Evolutionary conservation across 2,888 invertebrate species (phyloP).

Genomic region (Falcaria lacertinaria): DNA sequence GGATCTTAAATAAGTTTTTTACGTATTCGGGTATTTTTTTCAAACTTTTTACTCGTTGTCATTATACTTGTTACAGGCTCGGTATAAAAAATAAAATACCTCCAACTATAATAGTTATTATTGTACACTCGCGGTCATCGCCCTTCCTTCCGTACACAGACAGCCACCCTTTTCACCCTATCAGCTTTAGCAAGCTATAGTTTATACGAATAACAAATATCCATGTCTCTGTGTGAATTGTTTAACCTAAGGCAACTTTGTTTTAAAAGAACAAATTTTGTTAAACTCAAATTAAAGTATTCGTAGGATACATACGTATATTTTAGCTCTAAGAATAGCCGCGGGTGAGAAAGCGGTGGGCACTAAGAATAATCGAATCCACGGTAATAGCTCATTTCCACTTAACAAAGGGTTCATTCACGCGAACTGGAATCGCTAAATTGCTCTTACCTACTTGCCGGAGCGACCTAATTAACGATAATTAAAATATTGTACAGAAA

Average conservation of each 20-base stretch:
- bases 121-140: not conserved
- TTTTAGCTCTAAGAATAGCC: conserved; percentile 24
- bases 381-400: conserved; percentile 63
- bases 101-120: not conserved
- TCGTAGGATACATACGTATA: too few species aligned
- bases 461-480: conserved; percentile 44
- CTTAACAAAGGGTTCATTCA: conserved; percentile 63
- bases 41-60: too few species aligned
- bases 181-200: not conserved
- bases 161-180: not conserved
- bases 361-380: conserved; percentile 51
- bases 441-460: conserved; percentile 49
- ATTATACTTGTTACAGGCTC: too few species aligned
- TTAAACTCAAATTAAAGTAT: not conserved
- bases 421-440: conserved; percentile 57
- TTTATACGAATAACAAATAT: not conserved
- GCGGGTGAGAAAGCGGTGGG: conserved; percentile 17
- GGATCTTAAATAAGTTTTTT: too few species aligned
- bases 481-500: conserved; percentile 35
- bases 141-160: not conserved
- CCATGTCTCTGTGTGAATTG: not conserved
- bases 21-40: too few species aligned
- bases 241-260: not conserved
- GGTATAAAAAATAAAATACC: too few species aligned
- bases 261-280: not conserved